phyloP scores from a whole-genome alignment of 1,140 invertebrate species.

The Cyclina sinensis region DNA sequence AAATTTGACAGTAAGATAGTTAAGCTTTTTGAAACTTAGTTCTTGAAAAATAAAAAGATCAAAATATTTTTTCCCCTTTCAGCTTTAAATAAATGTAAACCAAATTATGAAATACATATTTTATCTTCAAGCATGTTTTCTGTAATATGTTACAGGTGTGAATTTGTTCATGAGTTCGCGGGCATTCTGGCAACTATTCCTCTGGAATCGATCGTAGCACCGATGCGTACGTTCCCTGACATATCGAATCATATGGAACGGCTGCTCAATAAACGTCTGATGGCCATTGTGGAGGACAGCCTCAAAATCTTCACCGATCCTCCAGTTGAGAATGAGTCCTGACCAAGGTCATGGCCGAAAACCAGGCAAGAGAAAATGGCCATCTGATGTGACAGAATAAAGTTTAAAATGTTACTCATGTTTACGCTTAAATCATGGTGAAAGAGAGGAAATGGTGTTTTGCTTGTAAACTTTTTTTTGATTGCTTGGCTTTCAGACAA shows the following conservation, averaged over 20 bases:
- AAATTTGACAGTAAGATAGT: too few relatives aligned
- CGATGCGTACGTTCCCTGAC: slow-evolving; percentile 70
- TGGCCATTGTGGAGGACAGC: slow-evolving; percentile 82
- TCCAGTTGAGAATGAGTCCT: not conserved
- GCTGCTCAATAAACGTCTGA: slow-evolving; percentile 81
- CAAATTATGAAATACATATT: too few relatives aligned
- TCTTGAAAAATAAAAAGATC: too few relatives aligned
- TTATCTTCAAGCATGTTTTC: too few relatives aligned
- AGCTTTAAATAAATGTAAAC: too few relatives aligned
- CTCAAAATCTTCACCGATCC: slow-evolving; percentile 74
- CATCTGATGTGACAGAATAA: not conserved
- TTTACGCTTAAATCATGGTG: not conserved
- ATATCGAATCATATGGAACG: slow-evolving; percentile 79
- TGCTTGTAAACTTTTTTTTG: not conserved
- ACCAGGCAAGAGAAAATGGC: not conserved
- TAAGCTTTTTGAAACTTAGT: too few relatives aligned
- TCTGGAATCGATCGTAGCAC: slow-evolving; percentile 74
- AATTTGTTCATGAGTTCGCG: slow-evolving; percentile 83
- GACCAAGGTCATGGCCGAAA: not conserved
- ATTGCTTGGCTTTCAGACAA: not conserved
- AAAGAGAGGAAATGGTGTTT: not conserved
- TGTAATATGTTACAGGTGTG: slow-evolving; percentile 75
- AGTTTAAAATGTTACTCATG: not conserved
- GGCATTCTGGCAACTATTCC: slow-evolving; percentile 76
- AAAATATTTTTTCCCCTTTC: too few relatives aligned